Percentiles rank a stretch among this genome's conserved stretches.
Conservation (phyloP, 2,888 invertebrate genomes). For the Leptinotarsa haldemani region DNA sequence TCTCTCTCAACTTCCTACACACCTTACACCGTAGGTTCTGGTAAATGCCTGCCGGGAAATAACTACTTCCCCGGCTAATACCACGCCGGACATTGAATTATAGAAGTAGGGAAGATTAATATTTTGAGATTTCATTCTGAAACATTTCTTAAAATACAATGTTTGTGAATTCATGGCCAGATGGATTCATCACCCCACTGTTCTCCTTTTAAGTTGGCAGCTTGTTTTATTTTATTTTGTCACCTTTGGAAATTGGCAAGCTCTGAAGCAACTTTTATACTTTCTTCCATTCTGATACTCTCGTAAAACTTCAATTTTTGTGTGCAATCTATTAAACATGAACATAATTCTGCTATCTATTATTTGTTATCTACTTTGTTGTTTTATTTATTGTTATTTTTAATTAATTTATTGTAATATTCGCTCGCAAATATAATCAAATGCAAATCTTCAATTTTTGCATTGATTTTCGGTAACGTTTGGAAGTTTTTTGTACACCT, state of each 20-base stretch:
- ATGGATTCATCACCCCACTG: not conserved
- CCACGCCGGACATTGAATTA: too few species aligned
- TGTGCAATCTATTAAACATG: constrained; percentile 6
- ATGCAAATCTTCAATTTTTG: not conserved
- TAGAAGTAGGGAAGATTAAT: too few species aligned
- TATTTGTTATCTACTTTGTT: constrained; percentile 17
- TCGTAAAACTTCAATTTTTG: not conserved
- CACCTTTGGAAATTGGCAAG: constrained; percentile 1
- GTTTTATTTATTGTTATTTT: constrained; percentile 19
- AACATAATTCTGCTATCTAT: constrained; percentile 4
- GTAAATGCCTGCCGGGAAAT: too few species aligned
- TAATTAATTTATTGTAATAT: constrained; percentile 14
- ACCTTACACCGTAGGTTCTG: too few species aligned
- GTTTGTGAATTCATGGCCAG: not conserved
- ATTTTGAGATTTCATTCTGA: too few species aligned
- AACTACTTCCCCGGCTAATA: too few species aligned
- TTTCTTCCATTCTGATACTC: constrained; percentile 9
- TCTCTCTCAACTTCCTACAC: too few species aligned
- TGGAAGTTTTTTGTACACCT: not conserved
- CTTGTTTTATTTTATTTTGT: not conserved
- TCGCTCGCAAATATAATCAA: not conserved
- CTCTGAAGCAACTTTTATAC: not conserved
- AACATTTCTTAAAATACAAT: too few species aligned
- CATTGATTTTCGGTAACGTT: not conserved
- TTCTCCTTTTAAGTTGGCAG: not conserved